Base-by-base conservation (phyloP, 2,888 invertebrate genomes). In the Rhamphomyia laevipes region DNA sequence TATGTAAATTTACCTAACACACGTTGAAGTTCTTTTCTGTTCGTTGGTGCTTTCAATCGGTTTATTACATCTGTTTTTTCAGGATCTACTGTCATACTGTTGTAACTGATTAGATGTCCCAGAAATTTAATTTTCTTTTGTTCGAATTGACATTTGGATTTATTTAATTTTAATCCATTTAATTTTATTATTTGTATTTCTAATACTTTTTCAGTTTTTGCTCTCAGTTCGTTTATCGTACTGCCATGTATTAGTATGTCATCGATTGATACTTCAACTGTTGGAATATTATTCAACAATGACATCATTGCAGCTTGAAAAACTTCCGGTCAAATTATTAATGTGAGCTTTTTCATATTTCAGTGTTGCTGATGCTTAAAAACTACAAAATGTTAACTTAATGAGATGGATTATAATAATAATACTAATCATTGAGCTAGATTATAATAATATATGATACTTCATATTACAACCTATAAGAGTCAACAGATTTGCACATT, bases 151-250 rank as follows among this genome's bases (percentile, higher is more conserved):
- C 55, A 59, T 47, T 59, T 58, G 42, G 51, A 48, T 46, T 49
- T 41, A 35, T 57, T 57, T 11, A 59, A 44, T 43, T 56, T 56
- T 21, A 58, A 43, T 2, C 56, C 55, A 17, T 43, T 46, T 15
- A 42, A 41, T 38, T 48, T 43, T n/a, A 54, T 43, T n/a, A n/a
- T n/a, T n/a, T n/a, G n/a, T 17, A 42, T 53, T 43, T 47, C 30
- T n/a, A 58, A 42, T n/a, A 58, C 54, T 33, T 51, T 45, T 17
- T 47, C 18, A 27, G 55, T 53, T 41, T 42, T 52, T 45, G 37
- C 4, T 35, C 53, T 31, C 40, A 54, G 47, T 41, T 56, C 54
- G 35, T 53, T 51, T 41, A 47, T 45, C 6, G 49, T 54, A 16
- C n/a, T n/a, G n/a, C n/a, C n/a, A n/a, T n/a, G n/a, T n/a, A n/a